Base-by-base conservation (phyloP, 2,113 vertebrate genomes). In the Notarius lentiginosus region DNA sequence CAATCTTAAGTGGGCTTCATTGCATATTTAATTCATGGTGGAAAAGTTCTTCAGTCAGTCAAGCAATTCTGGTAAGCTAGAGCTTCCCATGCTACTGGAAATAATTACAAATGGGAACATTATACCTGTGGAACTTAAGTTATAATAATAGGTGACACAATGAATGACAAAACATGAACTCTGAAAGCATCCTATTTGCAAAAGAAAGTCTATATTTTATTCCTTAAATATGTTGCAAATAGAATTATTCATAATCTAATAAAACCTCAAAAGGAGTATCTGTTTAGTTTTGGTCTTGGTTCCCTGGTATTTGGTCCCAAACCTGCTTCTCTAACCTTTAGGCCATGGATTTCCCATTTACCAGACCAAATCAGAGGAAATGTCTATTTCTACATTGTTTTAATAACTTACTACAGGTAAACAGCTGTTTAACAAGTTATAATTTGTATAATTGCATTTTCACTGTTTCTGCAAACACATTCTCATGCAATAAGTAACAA, bases 21-120 rank as follows among this genome's bases (percentile, higher is more conserved):
- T 86, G 72, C 76, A 91, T 92, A 75, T 91, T 92, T 93, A 92
- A 92, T 92, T 92, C 90, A 92, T 90, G 56, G 81, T 27, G 87
- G 91, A 89, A 89, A 91, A 82, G 27, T 87, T 86, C 80, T 87
- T 82, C 22, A 79, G 63, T 85, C 79, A 88, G 84, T 79, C 65
- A 7, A 34, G 24, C 24, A 73, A 83, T 68, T 85, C 61, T 73
- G 81, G 53, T 68, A 84, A 70, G 84, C 70, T 84, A 91, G 75
- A 8, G 61, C 60, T 88, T 85, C 88, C 87, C 63, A 66, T 47
- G 84, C 15, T 7, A 41, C 66, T 53, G 53, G 58, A 79, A 85
- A 82, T 85, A 12, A 86, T 87, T 75, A 82, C 58, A 60, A 49
- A 76, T 80, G 51, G 60, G 76, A 84, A 77, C 60, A 10, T 83